phyloP scores from a whole-genome alignment of 1,140 invertebrate species.

The Drosophila rhopaloa region DNA sequence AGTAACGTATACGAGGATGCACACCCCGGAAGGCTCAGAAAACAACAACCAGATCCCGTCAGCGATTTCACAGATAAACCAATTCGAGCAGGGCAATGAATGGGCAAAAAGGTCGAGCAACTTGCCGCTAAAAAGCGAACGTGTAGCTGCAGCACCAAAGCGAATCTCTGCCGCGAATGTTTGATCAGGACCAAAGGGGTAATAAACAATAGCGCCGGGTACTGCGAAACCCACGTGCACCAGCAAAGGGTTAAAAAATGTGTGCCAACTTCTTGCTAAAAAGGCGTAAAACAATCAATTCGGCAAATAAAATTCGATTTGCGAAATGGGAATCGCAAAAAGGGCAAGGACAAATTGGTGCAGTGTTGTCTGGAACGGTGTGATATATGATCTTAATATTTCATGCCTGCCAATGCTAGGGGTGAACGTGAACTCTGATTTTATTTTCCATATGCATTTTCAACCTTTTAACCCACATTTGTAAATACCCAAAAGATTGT shows the following conservation, averaged over 20 bases:
- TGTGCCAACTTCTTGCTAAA: slow-evolving; percentile 70
- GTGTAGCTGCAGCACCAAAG: slow-evolving; percentile 71
- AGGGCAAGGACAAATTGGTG: slow-evolving; percentile 62
- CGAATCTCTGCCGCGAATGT: slow-evolving; percentile 60
- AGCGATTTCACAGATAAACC: slow-evolving; percentile 84
- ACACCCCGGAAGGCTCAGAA: slow-evolving; percentile 34
- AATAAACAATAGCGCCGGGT: slow-evolving; percentile 26
- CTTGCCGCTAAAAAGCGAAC: slow-evolving; percentile 59
- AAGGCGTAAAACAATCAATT: slow-evolving; percentile 81
- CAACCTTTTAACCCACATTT: slow-evolving; percentile 11
- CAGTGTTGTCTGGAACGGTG: slow-evolving; percentile 31
- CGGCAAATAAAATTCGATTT: slow-evolving; percentile 79
- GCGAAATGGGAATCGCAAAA: slow-evolving; percentile 54
- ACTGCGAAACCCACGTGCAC: slow-evolving; percentile 47
- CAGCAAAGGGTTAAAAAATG: slow-evolving; percentile 62
- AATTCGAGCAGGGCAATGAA: slow-evolving; percentile 84
- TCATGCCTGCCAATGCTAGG: slow-evolving; percentile 11
- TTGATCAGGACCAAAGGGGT: slow-evolving; percentile 45
- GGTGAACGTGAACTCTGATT: slow-evolving; percentile 20
- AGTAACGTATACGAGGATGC: slow-evolving; percentile 43
- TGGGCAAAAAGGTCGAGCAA: slow-evolving; percentile 77
- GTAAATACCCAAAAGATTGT: not conserved
- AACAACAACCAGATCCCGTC: slow-evolving; percentile 55
- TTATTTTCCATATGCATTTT: not conserved
- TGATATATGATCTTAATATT: slow-evolving; percentile 49